Conservation (phyloP, 2,888 invertebrate species). For the Icerya purchasi region DNA sequence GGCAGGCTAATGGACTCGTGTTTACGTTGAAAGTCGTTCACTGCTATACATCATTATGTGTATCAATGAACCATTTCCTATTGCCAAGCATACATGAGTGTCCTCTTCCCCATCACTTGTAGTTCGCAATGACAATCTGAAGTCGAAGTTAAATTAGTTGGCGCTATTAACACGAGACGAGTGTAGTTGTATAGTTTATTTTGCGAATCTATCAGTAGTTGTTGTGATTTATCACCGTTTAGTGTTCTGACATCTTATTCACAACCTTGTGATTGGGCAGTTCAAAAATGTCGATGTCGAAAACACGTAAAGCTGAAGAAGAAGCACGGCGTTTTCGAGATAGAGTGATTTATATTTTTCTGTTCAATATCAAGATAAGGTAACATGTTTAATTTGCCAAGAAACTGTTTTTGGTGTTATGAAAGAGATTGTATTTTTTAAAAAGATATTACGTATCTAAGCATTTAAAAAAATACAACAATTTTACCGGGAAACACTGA, state of each 20-base stretch:
- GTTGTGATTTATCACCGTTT: neutral
- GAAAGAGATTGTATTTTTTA: neutral
- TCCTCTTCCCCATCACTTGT: neutral
- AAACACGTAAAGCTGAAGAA: neutral
- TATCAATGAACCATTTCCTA: neutral
- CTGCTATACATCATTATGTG: neutral
- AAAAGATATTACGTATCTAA: neutral
- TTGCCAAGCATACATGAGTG: neutral
- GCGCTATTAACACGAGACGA: neutral
- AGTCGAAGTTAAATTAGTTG: neutral
- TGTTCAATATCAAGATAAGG: too few relatives aligned
- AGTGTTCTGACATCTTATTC: neutral
- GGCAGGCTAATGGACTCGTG: neutral
- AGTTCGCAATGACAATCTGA: neutral
- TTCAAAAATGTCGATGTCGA: neutral
- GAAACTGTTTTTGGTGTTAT: neutral
- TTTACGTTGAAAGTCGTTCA: neutral
- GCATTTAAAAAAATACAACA: neutral
- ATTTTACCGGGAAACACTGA: neutral
- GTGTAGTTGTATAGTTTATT: neutral
- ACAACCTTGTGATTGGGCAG: neutral
- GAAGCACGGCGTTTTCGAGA: neutral
- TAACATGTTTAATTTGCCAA: neutral
- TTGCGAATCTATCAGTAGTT: neutral
- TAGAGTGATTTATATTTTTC: neutral